phyloP scores from a whole-genome alignment of 2,797 vertebrate species.

The Hypotaenidia philippensis region DNA sequence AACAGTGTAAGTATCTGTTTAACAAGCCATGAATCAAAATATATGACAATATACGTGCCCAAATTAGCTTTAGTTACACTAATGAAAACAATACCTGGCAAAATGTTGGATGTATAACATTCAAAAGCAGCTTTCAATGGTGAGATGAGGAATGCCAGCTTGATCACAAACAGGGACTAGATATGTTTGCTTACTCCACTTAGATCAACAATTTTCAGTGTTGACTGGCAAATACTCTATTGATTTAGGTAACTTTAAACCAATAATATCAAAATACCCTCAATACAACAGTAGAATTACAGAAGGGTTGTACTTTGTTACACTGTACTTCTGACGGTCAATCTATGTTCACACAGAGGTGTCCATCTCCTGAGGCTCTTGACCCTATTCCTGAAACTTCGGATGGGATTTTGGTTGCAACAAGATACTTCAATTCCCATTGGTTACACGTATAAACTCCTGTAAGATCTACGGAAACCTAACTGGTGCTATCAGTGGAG shows the following conservation, averaged over 20 bases:
- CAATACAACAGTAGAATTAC: neutral
- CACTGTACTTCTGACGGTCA: neutral
- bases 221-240: neutral
- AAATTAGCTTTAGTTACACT: neutral
- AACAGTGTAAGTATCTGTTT: neutral
- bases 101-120: neutral
- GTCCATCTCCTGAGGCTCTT: neutral
- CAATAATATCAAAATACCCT: neutral
- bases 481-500: neutral
- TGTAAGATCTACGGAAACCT: neutral
- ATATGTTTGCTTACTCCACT: neutral
- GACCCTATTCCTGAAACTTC: neutral
- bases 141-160: neutral
- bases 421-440: neutral
- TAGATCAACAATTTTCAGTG: neutral
- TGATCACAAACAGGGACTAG: neutral
- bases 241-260: neutral
- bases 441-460: neutral
- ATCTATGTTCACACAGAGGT: neutral
- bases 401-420: neutral
- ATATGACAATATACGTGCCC: neutral
- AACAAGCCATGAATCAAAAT: conserved; percentile 4
- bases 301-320: neutral
- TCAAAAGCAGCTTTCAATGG: neutral
- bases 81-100: neutral